These are phyloP conservation scores for Drosophila paracracens DNA, from an alignment of 2,888 invertebrate genomes.

Conservation along the genomic window DNA sequence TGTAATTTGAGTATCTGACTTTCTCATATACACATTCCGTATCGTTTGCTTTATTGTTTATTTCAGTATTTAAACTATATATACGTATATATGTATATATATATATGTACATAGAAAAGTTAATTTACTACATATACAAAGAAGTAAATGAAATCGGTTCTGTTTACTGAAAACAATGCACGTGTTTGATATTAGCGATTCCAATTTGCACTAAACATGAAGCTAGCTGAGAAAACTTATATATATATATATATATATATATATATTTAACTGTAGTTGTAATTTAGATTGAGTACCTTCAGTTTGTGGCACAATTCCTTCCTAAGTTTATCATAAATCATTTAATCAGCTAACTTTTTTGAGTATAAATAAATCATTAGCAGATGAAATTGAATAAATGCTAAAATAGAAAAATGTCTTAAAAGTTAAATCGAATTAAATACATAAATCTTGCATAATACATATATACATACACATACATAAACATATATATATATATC, in stretches of 20 bases:
- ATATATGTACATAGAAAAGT: neutral
- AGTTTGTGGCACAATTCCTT: neutral
- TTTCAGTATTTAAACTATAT: neutral
- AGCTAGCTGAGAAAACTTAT: neutral
- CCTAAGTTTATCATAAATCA: neutral
- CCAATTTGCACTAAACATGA: neutral
- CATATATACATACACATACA: neutral
- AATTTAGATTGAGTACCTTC: neutral
- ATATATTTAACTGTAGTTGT: neutral
- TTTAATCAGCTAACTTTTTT: neutral
- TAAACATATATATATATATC: neutral
- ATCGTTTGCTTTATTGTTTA: neutral
- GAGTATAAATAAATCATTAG: neutral
- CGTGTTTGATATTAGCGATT: neutral
- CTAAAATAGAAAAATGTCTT: neutral
- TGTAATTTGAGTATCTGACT: constrained; percentile 3
- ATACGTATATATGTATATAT: neutral
- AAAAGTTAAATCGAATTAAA: neutral
- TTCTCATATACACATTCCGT: neutral
- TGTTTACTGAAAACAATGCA: neutral
- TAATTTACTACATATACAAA: neutral
- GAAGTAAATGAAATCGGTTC: neutral
- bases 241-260: neutral
- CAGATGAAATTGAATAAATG: neutral
- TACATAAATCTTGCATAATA: neutral